Evolutionary conservation across 2,888 invertebrate genomes (phyloP).

Genomic region (Aquatica leii): DNA sequence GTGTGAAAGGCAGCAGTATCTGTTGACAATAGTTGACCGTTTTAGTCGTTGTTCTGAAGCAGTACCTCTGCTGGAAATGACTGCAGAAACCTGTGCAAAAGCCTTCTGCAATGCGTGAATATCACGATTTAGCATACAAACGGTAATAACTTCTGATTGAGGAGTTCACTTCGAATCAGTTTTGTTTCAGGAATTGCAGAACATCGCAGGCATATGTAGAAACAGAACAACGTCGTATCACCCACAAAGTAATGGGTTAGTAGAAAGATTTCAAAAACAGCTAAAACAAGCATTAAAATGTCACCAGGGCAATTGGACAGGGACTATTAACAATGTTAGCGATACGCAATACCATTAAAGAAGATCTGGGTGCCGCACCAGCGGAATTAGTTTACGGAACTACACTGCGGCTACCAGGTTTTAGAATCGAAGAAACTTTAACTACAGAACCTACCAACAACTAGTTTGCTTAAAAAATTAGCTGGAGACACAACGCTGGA

Average conservation of each 20-base stretch:
- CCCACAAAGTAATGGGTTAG: constrained; percentile 55
- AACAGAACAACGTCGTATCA: constrained; percentile 35
- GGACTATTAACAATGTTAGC: constrained; percentile 48
- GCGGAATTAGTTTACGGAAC: too few relatives aligned
- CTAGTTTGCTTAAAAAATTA: neutral
- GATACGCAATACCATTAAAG: too few relatives aligned
- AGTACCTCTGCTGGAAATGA: neutral
- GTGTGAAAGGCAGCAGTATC: neutral
- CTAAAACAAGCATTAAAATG: too few relatives aligned
- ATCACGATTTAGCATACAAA: neutral
- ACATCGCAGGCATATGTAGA: neutral
- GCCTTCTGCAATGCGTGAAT: neutral
- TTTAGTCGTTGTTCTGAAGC: neutral
- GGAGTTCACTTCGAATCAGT: neutral
- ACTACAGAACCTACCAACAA: neutral
- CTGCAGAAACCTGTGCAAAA: constrained; percentile 3
- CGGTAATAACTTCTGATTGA: neutral
- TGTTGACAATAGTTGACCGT: constrained; percentile 1
- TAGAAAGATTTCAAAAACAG: constrained; percentile 41
- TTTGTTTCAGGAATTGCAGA: neutral
- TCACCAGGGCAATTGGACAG: neutral
- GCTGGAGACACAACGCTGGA: neutral
- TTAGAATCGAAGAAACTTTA: neutral
- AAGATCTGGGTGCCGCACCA: too few relatives aligned
- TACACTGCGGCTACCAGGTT: too few relatives aligned